A percentile compares a stretch with the other conserved stretches of the same genome.
Evolutionary conservation across 2,888 invertebrate genomes (phyloP).

Genomic region (Limenitis camilla): DNA sequence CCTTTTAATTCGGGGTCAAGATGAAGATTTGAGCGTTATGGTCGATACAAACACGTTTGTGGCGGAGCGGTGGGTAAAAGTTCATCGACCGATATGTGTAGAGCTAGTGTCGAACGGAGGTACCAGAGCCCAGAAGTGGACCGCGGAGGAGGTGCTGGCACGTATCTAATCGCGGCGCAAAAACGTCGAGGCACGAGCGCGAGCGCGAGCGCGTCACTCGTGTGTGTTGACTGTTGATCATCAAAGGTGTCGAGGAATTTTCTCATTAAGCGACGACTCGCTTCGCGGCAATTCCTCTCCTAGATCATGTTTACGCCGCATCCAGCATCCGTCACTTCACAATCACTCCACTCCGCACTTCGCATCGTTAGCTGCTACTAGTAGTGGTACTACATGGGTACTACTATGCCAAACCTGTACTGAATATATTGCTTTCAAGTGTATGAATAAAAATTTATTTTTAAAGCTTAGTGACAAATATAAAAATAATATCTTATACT

Average conservation of each 20-base stretch:
- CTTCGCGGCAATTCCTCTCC: background rate
- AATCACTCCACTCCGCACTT: too few relatives aligned
- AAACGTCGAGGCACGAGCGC: slow-evolving; percentile 1
- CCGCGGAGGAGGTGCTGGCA: background rate
- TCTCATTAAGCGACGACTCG: slow-evolving; percentile 6
- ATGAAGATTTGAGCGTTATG: slow-evolving; percentile 5
- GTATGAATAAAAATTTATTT: too few relatives aligned
- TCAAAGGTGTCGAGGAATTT: slow-evolving; percentile 5
- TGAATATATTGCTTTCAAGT: too few relatives aligned
- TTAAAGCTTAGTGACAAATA: too few relatives aligned
- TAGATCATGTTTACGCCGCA: too few relatives aligned
- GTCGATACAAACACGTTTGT: slow-evolving; percentile 14
- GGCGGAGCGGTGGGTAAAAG: slow-evolving; percentile 4
- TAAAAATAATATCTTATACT: too few relatives aligned
- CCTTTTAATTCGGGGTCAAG: slow-evolving; percentile 4
- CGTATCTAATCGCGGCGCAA: slow-evolving; percentile 7
- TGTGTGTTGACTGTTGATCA: background rate
- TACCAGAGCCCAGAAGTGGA: slow-evolving; percentile 4
- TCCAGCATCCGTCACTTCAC: too few relatives aligned
- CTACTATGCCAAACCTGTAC: too few relatives aligned
- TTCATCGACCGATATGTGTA: slow-evolving; percentile 16
- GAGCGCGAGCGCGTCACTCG: background rate
- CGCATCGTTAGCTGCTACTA: too few relatives aligned
- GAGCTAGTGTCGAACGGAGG: background rate
- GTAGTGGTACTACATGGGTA: too few relatives aligned